A percentile compares a stretch with the other conserved stretches of the same genome.
These are phyloP conservation scores for Gymnopithys bicolor DNA, from an alignment of 2,797 vertebrate genomes.

Conservation along the genomic window DNA sequence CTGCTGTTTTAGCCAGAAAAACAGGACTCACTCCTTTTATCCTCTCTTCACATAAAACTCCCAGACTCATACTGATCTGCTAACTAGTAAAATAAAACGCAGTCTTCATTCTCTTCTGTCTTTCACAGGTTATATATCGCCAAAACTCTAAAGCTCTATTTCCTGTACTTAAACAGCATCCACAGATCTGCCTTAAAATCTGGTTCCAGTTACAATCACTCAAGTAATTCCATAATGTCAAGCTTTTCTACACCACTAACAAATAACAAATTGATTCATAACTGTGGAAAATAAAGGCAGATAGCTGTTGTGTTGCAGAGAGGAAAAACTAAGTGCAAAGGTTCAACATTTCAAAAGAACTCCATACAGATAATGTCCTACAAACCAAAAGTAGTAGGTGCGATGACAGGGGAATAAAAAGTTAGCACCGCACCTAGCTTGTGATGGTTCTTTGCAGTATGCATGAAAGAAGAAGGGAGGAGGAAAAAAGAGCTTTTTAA, in stretches of 20 bases:
- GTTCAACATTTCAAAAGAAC: neutral
- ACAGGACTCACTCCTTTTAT: neutral
- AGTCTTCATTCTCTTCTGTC: neutral
- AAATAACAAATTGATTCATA: neutral
- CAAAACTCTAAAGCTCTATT: neutral
- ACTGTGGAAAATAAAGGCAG: slow-evolving; percentile 25
- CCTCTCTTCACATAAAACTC: neutral
- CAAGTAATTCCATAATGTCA: neutral
- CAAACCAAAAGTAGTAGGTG: neutral
- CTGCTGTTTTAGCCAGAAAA: neutral
- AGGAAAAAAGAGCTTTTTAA: neutral
- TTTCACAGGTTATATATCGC: neutral
- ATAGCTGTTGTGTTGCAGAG: neutral
- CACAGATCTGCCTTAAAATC: neutral
- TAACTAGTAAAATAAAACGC: neutral
- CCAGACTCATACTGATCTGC: neutral
- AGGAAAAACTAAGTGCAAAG: neutral
- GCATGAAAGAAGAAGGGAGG: neutral
- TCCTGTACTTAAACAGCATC: neutral
- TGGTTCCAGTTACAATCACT: neutral
- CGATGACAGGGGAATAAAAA: neutral
- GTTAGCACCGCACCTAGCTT: neutral
- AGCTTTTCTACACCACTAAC: neutral
- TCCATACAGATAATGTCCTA: neutral
- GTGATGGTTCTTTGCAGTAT: neutral